These are phyloP conservation scores for Halictus quadricinctus DNA, from an alignment of 2,888 invertebrate species.

Conservation along the genomic window DNA sequence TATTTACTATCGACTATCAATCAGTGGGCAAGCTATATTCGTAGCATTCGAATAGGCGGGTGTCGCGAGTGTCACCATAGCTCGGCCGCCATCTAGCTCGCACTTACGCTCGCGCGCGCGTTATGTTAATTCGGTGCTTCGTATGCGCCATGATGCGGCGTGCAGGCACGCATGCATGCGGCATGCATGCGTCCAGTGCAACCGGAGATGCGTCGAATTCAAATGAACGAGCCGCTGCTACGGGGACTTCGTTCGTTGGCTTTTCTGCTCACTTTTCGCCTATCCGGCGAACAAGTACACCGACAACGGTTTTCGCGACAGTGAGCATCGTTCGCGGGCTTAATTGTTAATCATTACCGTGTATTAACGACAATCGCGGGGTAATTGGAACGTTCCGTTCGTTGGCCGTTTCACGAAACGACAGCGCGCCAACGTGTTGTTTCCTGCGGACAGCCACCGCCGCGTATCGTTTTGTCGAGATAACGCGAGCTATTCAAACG, in stretches of 20 bases:
- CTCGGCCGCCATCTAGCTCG: conserved; percentile 19
- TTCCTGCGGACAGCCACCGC: background rate
- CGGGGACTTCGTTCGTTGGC: conserved; percentile 41
- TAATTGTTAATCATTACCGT: background rate
- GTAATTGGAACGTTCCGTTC: background rate
- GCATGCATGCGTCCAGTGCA: conserved; percentile 65
- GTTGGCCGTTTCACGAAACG: background rate
- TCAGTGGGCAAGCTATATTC: conserved; percentile 53
- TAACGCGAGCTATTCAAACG: conserved; percentile 46
- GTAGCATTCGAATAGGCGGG: conserved; percentile 53
- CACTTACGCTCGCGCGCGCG: conserved; percentile 32
- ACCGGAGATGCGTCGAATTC: conserved; percentile 67
- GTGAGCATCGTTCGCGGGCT: background rate
- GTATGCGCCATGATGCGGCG: conserved; percentile 73
- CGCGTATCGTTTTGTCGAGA: conserved; percentile 38
- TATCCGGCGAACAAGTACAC: background rate
- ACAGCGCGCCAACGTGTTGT: conserved; percentile 1
- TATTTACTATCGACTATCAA: conserved; percentile 60
- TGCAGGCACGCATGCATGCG: conserved; percentile 61
- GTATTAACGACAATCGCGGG: background rate
- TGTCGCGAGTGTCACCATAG: conserved; percentile 26
- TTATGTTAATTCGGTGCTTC: conserved; percentile 73
- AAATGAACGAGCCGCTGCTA: conserved; percentile 64
- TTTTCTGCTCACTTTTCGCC: conserved; percentile 29
- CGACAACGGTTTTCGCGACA: no score